Conservation (phyloP, 2,888 invertebrate genomes). For the Oscheius sp. region DNA sequence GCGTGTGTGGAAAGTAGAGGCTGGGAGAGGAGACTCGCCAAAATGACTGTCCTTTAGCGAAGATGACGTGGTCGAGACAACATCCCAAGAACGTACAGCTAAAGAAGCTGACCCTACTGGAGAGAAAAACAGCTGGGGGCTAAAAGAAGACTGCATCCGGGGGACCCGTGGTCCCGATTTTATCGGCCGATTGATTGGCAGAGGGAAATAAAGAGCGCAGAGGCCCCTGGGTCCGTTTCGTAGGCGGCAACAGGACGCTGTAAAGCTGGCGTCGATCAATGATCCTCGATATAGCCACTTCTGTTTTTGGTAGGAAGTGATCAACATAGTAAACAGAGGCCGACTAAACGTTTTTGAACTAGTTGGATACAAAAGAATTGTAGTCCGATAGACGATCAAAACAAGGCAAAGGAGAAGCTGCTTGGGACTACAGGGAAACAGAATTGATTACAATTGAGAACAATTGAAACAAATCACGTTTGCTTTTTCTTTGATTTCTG, state of each 20-base stretch:
- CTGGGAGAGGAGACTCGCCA: slow-evolving; percentile 3
- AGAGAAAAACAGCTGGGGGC: slow-evolving; percentile 7
- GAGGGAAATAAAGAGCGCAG: slow-evolving; percentile 33
- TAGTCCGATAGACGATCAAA: slow-evolving; percentile 20
- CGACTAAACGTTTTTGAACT: neutral
- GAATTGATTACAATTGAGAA: neutral
- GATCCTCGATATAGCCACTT: slow-evolving; percentile 23
- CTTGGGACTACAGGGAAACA: neutral
- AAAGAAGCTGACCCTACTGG: neutral
- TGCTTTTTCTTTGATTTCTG: too few species aligned
- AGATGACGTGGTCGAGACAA: slow-evolving; percentile 21
- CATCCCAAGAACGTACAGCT: slow-evolving; percentile 5
- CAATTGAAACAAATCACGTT: too few species aligned
- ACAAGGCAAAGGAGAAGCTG: neutral
- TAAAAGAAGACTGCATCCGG: neutral
- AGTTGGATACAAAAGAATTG: slow-evolving; percentile 6
- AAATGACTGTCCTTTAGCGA: neutral
- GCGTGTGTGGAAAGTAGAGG: neutral
- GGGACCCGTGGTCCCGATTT: slow-evolving; percentile 28
- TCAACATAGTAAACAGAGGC: too few species aligned
- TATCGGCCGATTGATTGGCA: slow-evolving; percentile 35
- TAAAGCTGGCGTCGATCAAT: slow-evolving; percentile 35
- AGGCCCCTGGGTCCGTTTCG: slow-evolving; percentile 29
- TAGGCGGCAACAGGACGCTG: slow-evolving; percentile 36
- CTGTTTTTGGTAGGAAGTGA: neutral